Conservation (phyloP, 2,888 invertebrate species). For the Pristionchus mayeri region DNA sequence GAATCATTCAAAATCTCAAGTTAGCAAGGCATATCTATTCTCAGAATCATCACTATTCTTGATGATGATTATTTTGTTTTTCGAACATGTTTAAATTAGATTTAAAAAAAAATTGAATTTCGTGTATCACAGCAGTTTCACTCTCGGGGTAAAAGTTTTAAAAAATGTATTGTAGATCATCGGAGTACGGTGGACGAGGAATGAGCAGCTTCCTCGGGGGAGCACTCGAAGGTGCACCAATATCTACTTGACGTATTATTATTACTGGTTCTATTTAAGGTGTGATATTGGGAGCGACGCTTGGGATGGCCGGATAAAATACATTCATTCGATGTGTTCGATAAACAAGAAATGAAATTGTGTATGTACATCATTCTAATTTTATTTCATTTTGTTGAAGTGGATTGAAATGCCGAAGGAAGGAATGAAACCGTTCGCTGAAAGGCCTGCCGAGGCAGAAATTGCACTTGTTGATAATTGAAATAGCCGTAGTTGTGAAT, state of each 20-base stretch:
- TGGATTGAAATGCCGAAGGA: background rate
- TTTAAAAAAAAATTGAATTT: no score
- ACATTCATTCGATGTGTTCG: background rate
- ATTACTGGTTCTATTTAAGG: no score
- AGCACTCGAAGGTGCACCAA: constrained; percentile 50
- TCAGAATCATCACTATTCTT: no score
- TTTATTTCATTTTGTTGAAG: background rate
- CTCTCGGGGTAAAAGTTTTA: no score
- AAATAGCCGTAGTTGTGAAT: background rate
- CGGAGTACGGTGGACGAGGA: constrained; percentile 19
- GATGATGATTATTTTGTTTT: no score
- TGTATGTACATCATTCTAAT: background rate
- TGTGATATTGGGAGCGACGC: constrained; percentile 39
- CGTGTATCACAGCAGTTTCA: no score
- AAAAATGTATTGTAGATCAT: no score
- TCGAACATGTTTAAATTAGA: no score
- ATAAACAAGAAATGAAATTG: constrained; percentile 31
- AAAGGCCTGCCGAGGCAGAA: background rate
- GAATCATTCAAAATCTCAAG: no score
- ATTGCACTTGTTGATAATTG: background rate
- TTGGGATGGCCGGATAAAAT: constrained; percentile 46
- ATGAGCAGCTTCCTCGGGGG: constrained; percentile 39
- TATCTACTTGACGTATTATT: no score
- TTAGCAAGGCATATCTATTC: no score
- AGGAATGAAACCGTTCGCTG: background rate